Percentiles rank a stretch among this genome's conserved stretches.
These are phyloP conservation scores for Sipunculus nudus DNA, from an alignment of 2,888 invertebrate genomes.

Conservation along the genomic window DNA sequence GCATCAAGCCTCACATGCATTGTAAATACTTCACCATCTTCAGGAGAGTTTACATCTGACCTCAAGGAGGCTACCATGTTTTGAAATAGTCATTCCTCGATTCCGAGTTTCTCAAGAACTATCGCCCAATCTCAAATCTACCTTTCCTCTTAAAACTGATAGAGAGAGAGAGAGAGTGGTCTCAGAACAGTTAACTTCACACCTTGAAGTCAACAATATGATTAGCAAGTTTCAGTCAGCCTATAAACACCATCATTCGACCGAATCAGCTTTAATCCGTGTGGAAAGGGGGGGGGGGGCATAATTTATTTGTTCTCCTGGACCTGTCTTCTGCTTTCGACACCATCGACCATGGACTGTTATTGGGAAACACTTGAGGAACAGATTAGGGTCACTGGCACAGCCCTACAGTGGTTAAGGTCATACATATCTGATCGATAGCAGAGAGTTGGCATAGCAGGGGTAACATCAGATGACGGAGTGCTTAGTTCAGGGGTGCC, in stretches of 20 bases:
- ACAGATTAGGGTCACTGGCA: not conserved
- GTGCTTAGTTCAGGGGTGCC: constrained; percentile 4
- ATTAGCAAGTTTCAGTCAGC: constrained; percentile 1
- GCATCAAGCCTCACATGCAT: not conserved
- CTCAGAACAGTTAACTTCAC: not conserved
- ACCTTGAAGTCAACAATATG: not conserved
- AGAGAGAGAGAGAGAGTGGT: constrained; percentile 12
- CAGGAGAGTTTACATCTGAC: not conserved
- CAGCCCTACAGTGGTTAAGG: constrained; percentile 3
- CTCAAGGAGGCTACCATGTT: constrained; percentile 4
- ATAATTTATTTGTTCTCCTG: constrained; percentile 4
- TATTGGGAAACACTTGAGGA: not conserved
- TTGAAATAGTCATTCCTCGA: not conserved
- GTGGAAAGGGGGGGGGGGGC: constrained; percentile 1
- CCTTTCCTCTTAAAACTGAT: constrained; percentile 4
- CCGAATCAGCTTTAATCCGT: constrained; percentile 5
- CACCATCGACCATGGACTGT: constrained; percentile 6
- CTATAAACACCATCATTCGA: not conserved
- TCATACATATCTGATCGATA: constrained; percentile 9
- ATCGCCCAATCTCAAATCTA: constrained; percentile 8
- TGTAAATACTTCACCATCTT: constrained; percentile 1
- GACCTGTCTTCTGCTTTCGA: constrained; percentile 12
- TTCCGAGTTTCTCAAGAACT: constrained; percentile 2
- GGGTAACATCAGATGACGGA: not conserved
- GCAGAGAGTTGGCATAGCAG: not conserved